phyloP scores from a whole-genome alignment of 2,797 vertebrate species.

The Tokudaia muenninki region DNA sequence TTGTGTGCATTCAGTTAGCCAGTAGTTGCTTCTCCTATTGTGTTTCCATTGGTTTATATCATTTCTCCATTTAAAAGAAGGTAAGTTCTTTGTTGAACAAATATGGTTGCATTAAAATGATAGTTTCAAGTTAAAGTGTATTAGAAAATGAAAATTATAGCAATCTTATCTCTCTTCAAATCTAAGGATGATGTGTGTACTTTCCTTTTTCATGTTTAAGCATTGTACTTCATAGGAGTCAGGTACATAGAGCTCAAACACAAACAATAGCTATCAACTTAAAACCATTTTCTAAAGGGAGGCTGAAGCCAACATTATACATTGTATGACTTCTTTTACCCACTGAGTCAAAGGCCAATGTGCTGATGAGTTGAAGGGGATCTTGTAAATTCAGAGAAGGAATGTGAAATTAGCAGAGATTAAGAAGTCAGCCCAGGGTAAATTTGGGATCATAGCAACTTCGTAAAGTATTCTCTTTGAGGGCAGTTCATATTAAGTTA shows the following conservation, averaged over 20 bases:
- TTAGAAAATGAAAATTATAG: background rate
- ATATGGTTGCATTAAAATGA: background rate
- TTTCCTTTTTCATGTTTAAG: constrained; percentile 3
- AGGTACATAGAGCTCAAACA: background rate
- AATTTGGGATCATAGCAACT: constrained; percentile 2
- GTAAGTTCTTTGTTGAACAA: constrained; percentile 32
- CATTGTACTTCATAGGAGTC: background rate
- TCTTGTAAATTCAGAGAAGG: background rate
- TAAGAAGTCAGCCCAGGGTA: background rate
- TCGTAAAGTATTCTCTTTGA: constrained; percentile 37
- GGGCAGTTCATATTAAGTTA: background rate
- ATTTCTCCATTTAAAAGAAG: constrained; percentile 39
- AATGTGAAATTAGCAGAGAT: background rate
- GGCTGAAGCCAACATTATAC: background rate
- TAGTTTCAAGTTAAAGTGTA: background rate
- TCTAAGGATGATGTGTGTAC: background rate
- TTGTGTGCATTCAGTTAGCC: background rate
- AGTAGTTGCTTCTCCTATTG: background rate
- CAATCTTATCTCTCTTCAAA: background rate
- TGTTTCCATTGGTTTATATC: constrained; percentile 38
- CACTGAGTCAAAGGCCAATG: background rate
- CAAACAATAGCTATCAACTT: background rate
- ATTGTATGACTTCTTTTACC: background rate
- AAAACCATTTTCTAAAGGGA: background rate
- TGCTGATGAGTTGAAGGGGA: background rate